A percentile compares a stretch with the other conserved stretches of the same genome.
Evolutionary conservation across 2,113 vertebrate genomes (phyloP).

Genomic region (Machaerirhynchus nigripectus): DNA sequence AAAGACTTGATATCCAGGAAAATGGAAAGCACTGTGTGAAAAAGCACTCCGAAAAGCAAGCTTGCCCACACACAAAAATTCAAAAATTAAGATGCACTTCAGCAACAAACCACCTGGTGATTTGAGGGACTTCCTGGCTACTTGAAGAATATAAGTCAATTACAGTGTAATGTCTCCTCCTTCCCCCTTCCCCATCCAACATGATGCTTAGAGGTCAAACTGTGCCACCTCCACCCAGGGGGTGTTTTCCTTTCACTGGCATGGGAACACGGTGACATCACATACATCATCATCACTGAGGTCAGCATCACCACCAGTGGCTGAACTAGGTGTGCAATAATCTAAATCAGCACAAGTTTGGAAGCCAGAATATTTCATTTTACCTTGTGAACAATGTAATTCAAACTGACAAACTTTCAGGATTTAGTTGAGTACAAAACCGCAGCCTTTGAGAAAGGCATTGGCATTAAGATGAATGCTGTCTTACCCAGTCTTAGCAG

Average conservation of each 20-base stretch:
- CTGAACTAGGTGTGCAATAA: neutral
- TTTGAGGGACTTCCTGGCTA: neutral
- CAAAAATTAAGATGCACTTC: neutral
- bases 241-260: neutral
- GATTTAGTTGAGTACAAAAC: constrained; percentile 6
- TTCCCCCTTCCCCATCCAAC: neutral
- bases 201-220: neutral
- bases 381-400: neutral
- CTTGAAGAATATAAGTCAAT: neutral
- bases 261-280: neutral
- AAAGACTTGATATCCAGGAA: neutral
- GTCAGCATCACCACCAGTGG: neutral
- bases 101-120: neutral
- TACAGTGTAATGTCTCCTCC: neutral
- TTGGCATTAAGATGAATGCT: constrained; percentile 54
- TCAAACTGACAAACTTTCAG: constrained; percentile 44
- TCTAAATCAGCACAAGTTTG: neutral
- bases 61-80: neutral
- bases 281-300: neutral
- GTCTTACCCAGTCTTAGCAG: constrained; percentile 24
- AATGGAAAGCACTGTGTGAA: neutral
- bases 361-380: constrained; percentile 26
- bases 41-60: too few relatives aligned
- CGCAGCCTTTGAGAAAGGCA: constrained; percentile 12
- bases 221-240: neutral